Conservation (phyloP, 2,888 invertebrate species). For the Leucozona laternaria region DNA sequence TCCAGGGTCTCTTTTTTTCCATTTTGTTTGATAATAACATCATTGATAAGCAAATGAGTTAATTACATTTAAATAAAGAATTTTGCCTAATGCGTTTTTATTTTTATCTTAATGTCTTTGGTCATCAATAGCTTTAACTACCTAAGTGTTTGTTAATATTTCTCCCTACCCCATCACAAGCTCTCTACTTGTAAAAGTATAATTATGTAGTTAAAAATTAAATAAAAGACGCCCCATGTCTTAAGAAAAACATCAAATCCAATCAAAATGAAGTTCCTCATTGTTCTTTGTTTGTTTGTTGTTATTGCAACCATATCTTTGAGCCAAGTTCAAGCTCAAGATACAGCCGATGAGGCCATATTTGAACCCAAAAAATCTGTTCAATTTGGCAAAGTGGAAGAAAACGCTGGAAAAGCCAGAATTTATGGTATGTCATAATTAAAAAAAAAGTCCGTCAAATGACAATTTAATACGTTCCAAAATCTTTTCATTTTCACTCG, state of each 20-base stretch:
- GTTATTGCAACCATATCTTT: neutral
- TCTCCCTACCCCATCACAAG: neutral
- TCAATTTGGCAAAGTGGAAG: neutral
- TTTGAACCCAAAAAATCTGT: neutral
- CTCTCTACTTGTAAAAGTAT: neutral
- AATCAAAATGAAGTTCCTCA: constrained; percentile 40
- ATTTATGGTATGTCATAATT: constrained; percentile 15
- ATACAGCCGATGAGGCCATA: neutral
- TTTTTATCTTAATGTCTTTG: constrained; percentile 19
- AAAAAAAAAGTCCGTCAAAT: neutral
- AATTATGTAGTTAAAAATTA: neutral
- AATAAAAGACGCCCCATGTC: neutral
- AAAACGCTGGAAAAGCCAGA: neutral
- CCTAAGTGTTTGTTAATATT: neutral
- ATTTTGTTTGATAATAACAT: neutral
- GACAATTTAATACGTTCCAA: neutral
- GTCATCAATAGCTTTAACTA: constrained; percentile 18
- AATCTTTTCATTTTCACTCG: neutral
- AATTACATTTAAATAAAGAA: neutral
- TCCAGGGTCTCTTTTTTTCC: neutral
- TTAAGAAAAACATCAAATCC: neutral
- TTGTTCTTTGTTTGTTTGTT: constrained; percentile 16
- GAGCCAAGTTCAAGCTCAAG: constrained; percentile 1
- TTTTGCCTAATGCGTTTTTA: constrained; percentile 9
- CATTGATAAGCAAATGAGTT: neutral